Base-by-base conservation (phyloP, 2,797 vertebrate genomes). In the Sebastolobus alascanus region DNA sequence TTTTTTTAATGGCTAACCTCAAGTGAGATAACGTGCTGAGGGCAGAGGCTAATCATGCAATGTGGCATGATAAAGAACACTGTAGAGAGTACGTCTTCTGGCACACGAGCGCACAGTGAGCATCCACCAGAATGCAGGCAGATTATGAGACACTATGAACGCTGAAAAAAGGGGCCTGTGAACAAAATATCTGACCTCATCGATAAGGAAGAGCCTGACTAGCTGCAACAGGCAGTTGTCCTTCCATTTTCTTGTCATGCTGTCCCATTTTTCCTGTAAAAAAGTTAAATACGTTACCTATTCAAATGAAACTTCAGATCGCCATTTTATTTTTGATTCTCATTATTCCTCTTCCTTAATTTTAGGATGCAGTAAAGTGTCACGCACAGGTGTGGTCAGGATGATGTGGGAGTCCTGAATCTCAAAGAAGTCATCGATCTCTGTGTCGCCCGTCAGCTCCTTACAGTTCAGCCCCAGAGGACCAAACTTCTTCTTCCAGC, bases 261-360 rank as follows among this genome's bases (percentile, higher is more conserved):
- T 98, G 94, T 99, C 99, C 98, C 98, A 99, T 93, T 99, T 99
- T 95, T 99, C 99, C 99, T 99, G 38, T 38, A 55, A 77, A 60
- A 38, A 67, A 77, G 8, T 84, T 5, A 76, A 59, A 85, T 52
- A 82, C 5, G 37, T 50, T 5, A 22, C 4, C 0, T 12, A 35
- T 18, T 67, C 5, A 59, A 37, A 7, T 16, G 38, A 60, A 67
- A 76, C 11, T 4, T 74, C 6, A 7, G 5, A 60, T 75, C 2
- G 2, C 31, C 37, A 20, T 52, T 18, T 12, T 25, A 27, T 10
- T 38, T 38, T 22, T 14, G 6, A 25, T 31, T 59, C n/a, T 16
- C 2, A 43, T n/a, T 11, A 27, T 40, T 18, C 2, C 1, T 68
- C 6, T 43, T 1, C 4, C 6, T 40, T 5, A 2, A 31, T 60